Percentiles rank a stretch among this genome's conserved stretches.
Evolutionary conservation across 2,888 invertebrate genomes (phyloP).

Genomic region (Odontomyia ornata): DNA sequence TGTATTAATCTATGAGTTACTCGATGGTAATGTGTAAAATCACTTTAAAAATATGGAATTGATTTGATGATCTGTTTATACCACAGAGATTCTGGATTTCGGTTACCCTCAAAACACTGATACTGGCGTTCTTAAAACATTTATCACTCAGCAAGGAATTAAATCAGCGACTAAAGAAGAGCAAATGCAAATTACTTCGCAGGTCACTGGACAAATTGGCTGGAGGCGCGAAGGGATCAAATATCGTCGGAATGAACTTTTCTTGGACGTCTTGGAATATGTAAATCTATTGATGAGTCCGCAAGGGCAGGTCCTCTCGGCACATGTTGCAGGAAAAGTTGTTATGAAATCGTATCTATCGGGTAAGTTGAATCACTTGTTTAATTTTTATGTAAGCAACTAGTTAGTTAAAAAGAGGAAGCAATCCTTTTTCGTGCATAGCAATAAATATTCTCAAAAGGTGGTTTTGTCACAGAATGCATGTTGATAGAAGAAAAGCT

Average conservation of each 20-base stretch:
- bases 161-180: slow-evolving; percentile 99
- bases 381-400: background rate
- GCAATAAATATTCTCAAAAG: no score
- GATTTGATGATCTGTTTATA: slow-evolving; percentile 41
- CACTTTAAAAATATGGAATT: background rate
- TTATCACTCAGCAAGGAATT: slow-evolving; percentile 99
- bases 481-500: no score
- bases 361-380: slow-evolving; percentile 54
- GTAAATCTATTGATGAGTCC: slow-evolving; percentile 99
- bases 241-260: slow-evolving; percentile 97
- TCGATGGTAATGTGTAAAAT: slow-evolving; percentile 80
- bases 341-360: slow-evolving; percentile 99
- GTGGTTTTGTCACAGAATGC: no score
- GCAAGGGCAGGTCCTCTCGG: slow-evolving; percentile 97
- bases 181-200: slow-evolving; percentile 98
- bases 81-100: slow-evolving; percentile 95
- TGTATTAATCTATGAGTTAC: slow-evolving; percentile 97
- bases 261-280: slow-evolving; percentile 98
- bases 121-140: slow-evolving; percentile 98
- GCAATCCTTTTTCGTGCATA: no score
- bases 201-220: slow-evolving; percentile 96
- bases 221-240: slow-evolving; percentile 99
- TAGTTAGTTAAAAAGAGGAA: background rate
- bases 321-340: slow-evolving; percentile 99
- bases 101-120: slow-evolving; percentile 99